Base-by-base conservation (phyloP, 2,113 vertebrate species). In the Solea senegalensis region DNA sequence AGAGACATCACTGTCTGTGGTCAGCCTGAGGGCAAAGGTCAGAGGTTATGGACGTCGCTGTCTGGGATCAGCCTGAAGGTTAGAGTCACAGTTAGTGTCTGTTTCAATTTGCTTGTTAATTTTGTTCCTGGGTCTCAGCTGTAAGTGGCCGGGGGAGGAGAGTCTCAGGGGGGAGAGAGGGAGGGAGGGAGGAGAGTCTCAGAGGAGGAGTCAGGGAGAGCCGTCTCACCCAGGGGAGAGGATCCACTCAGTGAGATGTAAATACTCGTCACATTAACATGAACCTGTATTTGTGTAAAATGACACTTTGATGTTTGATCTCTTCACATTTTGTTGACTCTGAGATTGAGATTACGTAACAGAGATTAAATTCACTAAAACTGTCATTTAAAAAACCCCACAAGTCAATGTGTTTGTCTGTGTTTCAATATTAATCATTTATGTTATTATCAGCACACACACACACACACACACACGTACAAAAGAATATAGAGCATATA, bases 1-100 rank as follows among this genome's bases (percentile, higher is more conserved):
- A 21, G 96, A 6, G 96, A 96, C 96, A 97, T 97, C 65, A 67
- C 91, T 51, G n/a, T n/a, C 12, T 39, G n/a, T 78, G 56, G 16
- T 65, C 74, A 83, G 52, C 9, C 21, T 21, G 21, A 21, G 21
- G 21, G 21, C 21, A 1, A 21, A 21, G 21, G 21, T 21, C 21
- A 21, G 21, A 21, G 21, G 21, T 21, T 1, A 21, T 21, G 21
- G 21, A 21, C 21, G 21, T 11, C 44, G 7, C 16, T 26, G 11
- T 2, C 26, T 13, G 46, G 8, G 21, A 61, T 48, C n/a, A 69
- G n/a, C n/a, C 48, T 75, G 21, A 34, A 52, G 54, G 54, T 45
- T 21, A 21, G 21, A 55, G 58, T 21, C 64, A 34, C 41, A 50
- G 51, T 64, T 76, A 21, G 52, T 76, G 73, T 76, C 70, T 78